These are phyloP conservation scores for Heliothis peltigera DNA, from an alignment of 2,888 invertebrate genomes.

Conservation along the genomic window DNA sequence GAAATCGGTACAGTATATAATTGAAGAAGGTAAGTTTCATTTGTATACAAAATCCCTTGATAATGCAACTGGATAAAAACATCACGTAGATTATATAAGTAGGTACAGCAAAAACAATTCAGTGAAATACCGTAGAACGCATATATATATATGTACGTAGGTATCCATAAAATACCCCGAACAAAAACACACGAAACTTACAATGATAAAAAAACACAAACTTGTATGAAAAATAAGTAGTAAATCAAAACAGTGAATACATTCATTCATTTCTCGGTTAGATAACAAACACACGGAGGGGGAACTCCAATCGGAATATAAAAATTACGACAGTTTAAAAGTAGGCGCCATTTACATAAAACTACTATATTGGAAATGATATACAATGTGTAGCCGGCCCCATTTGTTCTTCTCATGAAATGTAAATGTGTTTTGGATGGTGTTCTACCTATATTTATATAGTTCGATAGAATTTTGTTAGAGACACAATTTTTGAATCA, in stretches of 20 bases:
- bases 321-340: constrained; percentile 90
- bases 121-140: constrained; percentile 18
- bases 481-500: background rate
- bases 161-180: constrained; percentile 51
- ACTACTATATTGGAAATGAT: constrained; percentile 87
- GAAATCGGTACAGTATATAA: too few relatives aligned
- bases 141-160: constrained; percentile 46
- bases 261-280: constrained; percentile 83
- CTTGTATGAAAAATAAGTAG: constrained; percentile 72
- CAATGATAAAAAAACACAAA: constrained; percentile 64
- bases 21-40: too few relatives aligned
- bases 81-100: too few relatives aligned
- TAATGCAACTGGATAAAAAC: too few relatives aligned
- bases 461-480: constrained; percentile 27
- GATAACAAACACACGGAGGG: constrained; percentile 87
- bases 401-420: constrained; percentile 79
- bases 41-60: too few relatives aligned
- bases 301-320: constrained; percentile 87
- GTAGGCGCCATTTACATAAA: constrained; percentile 89
- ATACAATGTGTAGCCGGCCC: constrained; percentile 74
- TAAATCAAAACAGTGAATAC: constrained; percentile 85
- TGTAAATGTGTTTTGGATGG: constrained; percentile 64
- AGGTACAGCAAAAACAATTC: too few relatives aligned
- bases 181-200: constrained; percentile 57
- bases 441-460: constrained; percentile 12